These are phyloP conservation scores for Potamarius usumacintae DNA, from an alignment of 2,113 vertebrate genomes.

Conservation along the genomic window DNA sequence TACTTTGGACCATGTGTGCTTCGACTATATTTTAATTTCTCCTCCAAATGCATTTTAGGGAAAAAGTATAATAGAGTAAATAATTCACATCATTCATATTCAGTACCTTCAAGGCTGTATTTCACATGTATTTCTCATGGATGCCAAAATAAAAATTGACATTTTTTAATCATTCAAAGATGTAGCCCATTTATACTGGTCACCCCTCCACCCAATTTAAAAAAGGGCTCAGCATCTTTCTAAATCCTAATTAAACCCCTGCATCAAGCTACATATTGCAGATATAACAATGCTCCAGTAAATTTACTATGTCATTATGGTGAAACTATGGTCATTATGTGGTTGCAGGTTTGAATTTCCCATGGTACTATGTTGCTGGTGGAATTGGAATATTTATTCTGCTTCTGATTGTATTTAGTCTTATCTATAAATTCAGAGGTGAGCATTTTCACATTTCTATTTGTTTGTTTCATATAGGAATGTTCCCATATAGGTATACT, in stretches of 20 bases:
- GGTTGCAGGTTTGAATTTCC: neutral
- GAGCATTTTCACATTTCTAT: conserved; percentile 34
- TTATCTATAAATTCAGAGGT: conserved; percentile 52
- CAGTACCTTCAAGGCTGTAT: neutral
- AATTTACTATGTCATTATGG: neutral
- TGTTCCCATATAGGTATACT: neutral
- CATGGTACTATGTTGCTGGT: conserved; percentile 41
- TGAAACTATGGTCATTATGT: neutral
- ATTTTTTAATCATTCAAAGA: neutral
- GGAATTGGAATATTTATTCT: conserved; percentile 45
- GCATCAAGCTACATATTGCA: neutral
- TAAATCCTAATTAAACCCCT: neutral
- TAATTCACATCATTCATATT: neutral
- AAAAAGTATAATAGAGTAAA: neutral
- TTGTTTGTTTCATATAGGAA: neutral
- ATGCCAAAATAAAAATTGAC: neutral
- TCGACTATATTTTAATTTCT: neutral
- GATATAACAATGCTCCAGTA: neutral
- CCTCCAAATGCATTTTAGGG: neutral
- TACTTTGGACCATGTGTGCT: too few species aligned
- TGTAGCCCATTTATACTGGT: neutral
- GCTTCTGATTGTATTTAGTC: conserved; percentile 30
- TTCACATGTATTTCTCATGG: neutral
- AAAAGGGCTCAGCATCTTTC: neutral
- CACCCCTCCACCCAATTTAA: neutral